phyloP scores from a whole-genome alignment of 2,888 invertebrate species.

The Cephus pulcher region DNA sequence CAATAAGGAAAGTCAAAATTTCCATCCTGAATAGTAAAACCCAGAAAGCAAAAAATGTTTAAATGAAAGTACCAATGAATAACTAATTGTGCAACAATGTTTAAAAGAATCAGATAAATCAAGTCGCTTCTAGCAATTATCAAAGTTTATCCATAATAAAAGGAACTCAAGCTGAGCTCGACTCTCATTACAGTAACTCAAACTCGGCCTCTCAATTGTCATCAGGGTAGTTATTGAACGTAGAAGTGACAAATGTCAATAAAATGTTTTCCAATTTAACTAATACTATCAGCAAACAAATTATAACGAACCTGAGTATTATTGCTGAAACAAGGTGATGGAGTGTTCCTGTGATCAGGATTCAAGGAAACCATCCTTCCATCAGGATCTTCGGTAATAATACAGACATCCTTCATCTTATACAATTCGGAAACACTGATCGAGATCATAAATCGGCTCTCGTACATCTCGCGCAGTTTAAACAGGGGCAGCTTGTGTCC shows the following conservation, averaged over 20 bases:
- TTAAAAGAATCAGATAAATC: background rate
- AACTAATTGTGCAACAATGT: background rate
- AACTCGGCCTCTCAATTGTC: slow-evolving; percentile 59
- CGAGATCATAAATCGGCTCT: slow-evolving; percentile 82
- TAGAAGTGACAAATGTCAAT: slow-evolving; percentile 6
- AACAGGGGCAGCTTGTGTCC: slow-evolving; percentile 81
- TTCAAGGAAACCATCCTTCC: slow-evolving; percentile 80
- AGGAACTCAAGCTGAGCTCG: slow-evolving; percentile 50
- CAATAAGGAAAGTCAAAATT: slow-evolving; percentile 74
- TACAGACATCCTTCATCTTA: slow-evolving; percentile 82
- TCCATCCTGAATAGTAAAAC: slow-evolving; percentile 58
- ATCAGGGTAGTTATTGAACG: slow-evolving; percentile 30
- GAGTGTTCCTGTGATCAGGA: slow-evolving; percentile 72
- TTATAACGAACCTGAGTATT: slow-evolving; percentile 46
- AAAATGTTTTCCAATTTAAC: background rate
- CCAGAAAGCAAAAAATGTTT: slow-evolving; percentile 13
- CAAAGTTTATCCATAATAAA: slow-evolving; percentile 43
- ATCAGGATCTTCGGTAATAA: slow-evolving; percentile 76
- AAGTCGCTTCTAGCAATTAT: slow-evolving; percentile 50
- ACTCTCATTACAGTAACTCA: slow-evolving; percentile 48
- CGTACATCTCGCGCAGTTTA: slow-evolving; percentile 85
- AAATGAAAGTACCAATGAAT: background rate
- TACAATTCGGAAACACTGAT: slow-evolving; percentile 79
- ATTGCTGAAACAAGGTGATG: slow-evolving; percentile 66
- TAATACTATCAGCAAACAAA: background rate